Base-by-base conservation (phyloP, 2,113 vertebrate species). In the Podilymbus podiceps region DNA sequence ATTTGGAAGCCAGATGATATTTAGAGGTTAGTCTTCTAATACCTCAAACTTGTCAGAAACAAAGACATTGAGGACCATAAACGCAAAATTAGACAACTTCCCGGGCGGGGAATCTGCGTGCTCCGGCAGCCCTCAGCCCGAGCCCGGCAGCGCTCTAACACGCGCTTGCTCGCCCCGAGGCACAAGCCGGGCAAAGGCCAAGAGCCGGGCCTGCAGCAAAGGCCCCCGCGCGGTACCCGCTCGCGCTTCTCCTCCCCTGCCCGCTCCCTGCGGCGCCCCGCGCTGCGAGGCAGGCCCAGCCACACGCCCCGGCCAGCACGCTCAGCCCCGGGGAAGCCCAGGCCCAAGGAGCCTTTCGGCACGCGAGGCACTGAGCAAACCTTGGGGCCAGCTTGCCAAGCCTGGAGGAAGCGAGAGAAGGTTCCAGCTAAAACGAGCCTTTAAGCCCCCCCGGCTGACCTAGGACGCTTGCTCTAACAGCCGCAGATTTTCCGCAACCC, bases 361-460 rank as follows among this genome's bases (percentile, higher is more conserved):
- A 4, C 4, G 8, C 1, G 5, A 27, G 15, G 8, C 15, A 2
- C 23, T 1, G 2, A 15, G 68, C 59, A 18, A 35, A 19, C 25
- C 62, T 42, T 31, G 3, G 1, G 0, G 3, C 14, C 18, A 7
- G 52, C n/a, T 5, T 4, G 3, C 18, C 62, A 23, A 3, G 27
- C 15, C 15, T 0, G 1, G 33, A 8, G 23, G 62, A 11, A 19
- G 27, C 3, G 0, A 15, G 44, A 24, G 38, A 19, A 68, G 28
- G 28, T 11, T 11, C 71, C 52, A 53, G 38, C 7, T 31, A 23
- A 33, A 27, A 8, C 15, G 3, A 1, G 6, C 21, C 27, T 12
- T 38, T 3, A 20, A 15, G 17, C 19, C 15, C 22, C 27, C 18
- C n/a, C n/a, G 0, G 31, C 0, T 20, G 18, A 35, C 11, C 22